phyloP scores from a whole-genome alignment of 2,797 vertebrate species.

The Sebastolobus alascanus region DNA sequence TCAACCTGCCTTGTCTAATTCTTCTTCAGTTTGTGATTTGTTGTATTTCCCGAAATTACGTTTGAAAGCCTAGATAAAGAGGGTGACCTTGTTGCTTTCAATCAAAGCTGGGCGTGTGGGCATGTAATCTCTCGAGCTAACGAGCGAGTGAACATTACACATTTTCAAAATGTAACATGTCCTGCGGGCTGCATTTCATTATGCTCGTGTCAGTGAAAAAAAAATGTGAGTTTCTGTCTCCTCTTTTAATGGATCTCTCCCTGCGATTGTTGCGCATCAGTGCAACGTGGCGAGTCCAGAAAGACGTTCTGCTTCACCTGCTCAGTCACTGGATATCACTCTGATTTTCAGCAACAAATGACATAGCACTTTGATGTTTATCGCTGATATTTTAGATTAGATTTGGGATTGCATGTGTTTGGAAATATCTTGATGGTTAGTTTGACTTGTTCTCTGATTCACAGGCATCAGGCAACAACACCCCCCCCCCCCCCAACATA shows the following conservation, averaged over 20 bases:
- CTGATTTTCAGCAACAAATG: neutral
- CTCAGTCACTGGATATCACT: neutral
- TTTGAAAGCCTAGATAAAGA: conserved; percentile 2
- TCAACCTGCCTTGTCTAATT: neutral
- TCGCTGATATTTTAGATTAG: conserved; percentile 1
- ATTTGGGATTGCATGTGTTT: neutral
- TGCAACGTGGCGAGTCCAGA: neutral
- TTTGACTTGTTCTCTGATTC: conserved; percentile 13
- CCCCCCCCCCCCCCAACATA: neutral
- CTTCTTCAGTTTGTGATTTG: conserved; percentile 8
- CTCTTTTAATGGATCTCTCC: neutral
- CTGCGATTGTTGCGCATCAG: neutral
- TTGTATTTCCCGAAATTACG: conserved; percentile 7
- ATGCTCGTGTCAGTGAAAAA: neutral
- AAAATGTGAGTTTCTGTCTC: neutral
- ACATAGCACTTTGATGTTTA: neutral
- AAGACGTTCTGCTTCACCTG: neutral
- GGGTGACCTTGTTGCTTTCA: conserved; percentile 5
- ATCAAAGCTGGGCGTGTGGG: neutral
- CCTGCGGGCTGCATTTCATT: conserved; percentile 6
- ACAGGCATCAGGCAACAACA: neutral
- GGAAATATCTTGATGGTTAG: neutral
- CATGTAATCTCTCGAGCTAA: conserved; percentile 1
- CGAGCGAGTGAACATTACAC: conserved; percentile 3
- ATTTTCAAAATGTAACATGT: conserved; percentile 15